These are phyloP conservation scores for Arctopsyche grandis DNA, from an alignment of 1,140 invertebrate species.

Conservation along the genomic window DNA sequence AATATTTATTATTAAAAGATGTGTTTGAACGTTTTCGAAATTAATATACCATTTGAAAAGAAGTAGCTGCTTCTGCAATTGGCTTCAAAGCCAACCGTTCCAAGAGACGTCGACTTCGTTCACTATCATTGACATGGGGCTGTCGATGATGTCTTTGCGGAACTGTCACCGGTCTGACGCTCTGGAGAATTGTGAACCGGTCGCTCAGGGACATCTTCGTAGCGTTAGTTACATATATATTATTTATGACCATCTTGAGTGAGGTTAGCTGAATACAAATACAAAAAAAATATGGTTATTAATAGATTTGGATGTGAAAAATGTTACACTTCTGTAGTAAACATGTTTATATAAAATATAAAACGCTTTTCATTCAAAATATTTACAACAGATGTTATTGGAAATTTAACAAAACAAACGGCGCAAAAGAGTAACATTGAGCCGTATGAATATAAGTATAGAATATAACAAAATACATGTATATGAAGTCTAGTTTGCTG, in stretches of 20 bases:
- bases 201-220: constrained; percentile 48
- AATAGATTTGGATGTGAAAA: no score
- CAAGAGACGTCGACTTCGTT: constrained; percentile 37
- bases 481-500: no score
- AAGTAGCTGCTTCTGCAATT: constrained; percentile 44
- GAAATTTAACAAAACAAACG: no score
- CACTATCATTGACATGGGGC: neutral
- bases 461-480: no score
- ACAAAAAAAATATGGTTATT: neutral
- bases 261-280: neutral
- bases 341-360: no score
- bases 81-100: constrained; percentile 45
- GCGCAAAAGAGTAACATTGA: no score
- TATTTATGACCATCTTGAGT: constrained; percentile 41
- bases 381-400: no score
- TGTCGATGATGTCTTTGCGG: constrained; percentile 26
- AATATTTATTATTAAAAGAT: neutral
- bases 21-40: neutral
- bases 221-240: constrained; percentile 49
- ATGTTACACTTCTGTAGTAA: no score
- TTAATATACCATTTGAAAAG: constrained; percentile 41
- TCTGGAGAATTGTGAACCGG: constrained; percentile 51
- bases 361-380: no score
- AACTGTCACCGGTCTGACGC: constrained; percentile 26
- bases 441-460: no score